Percentiles rank a stretch among this genome's conserved stretches.
These are phyloP conservation scores for Drosophila sturtevanti DNA, from an alignment of 1,140 invertebrate genomes.

Conservation along the genomic window DNA sequence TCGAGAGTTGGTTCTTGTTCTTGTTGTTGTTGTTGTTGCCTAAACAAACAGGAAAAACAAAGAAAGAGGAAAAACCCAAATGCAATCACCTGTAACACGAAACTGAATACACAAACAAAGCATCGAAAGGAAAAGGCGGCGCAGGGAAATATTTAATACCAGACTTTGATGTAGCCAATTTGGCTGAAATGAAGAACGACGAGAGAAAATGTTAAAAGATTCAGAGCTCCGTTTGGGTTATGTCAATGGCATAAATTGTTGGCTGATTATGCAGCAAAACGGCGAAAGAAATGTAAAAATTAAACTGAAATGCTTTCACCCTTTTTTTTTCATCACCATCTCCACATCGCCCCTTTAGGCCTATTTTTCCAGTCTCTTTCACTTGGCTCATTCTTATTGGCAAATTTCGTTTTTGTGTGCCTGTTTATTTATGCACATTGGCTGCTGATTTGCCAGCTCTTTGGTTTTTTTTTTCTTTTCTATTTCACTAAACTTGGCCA, in stretches of 20 bases:
- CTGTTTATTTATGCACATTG: conserved; percentile 66
- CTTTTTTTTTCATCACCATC: too few relatives aligned
- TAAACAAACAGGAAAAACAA: conserved; percentile 59
- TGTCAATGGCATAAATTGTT: conserved; percentile 31
- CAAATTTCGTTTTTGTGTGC: conserved; percentile 64
- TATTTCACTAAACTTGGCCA: conserved; percentile 66
- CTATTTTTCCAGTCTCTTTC: conserved; percentile 37
- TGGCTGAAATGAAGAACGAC: background rate
- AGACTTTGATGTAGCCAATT: conserved; percentile 75
- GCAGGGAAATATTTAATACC: conserved; percentile 53
- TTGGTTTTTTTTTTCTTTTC: conserved; percentile 70
- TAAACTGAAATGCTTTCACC: conserved; percentile 57
- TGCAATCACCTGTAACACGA: conserved; percentile 78
- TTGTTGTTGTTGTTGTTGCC: conserved; percentile 38
- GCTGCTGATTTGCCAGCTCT: conserved; percentile 6
- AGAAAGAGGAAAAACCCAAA: conserved; percentile 37
- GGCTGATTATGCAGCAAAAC: conserved; percentile 64
- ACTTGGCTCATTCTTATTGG: conserved; percentile 50
- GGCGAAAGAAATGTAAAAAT: conserved; percentile 48
- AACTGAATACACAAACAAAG: conserved; percentile 77
- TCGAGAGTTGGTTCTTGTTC: background rate
- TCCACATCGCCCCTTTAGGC: conserved; percentile 1
- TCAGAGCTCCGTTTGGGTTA: background rate
- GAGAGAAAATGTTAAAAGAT: conserved; percentile 6
- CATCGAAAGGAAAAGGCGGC: conserved; percentile 36